Percentiles rank a stretch among this genome's conserved stretches.
Conservation (phyloP, 1,140 invertebrate genomes). For the Drosophila sulfurigaster region DNA sequence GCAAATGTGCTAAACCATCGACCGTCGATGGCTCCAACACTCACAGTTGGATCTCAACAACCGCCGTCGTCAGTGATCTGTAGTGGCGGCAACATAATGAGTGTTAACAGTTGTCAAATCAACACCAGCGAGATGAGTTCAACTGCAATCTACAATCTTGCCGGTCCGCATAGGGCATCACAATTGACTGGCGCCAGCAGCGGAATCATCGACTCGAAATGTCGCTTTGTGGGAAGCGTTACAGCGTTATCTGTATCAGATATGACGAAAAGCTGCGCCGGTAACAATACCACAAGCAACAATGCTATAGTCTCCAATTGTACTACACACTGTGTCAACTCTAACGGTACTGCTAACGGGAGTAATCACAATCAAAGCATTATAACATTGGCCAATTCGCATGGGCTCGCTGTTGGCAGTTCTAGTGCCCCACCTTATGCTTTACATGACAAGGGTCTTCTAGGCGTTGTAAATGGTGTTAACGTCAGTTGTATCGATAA, state of each 20-base stretch:
- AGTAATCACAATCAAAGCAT: conserved; percentile 32
- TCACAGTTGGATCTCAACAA: conserved; percentile 35
- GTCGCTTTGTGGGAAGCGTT: conserved; percentile 39
- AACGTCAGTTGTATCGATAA: conserved; percentile 57
- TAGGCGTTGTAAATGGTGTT: conserved; percentile 46
- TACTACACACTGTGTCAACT: conserved; percentile 10
- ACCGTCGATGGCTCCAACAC: conserved; percentile 20
- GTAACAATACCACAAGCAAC: neutral
- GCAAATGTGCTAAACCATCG: conserved; percentile 57
- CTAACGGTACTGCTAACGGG: conserved; percentile 7
- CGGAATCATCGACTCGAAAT: conserved; percentile 43
- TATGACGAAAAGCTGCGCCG: conserved; percentile 32
- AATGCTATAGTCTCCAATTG: neutral
- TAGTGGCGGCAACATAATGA: conserved; percentile 54
- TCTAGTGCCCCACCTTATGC: conserved; percentile 36
- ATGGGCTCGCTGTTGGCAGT: conserved; percentile 37
- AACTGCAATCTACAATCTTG: conserved; percentile 54
- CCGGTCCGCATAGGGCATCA: conserved; percentile 31
- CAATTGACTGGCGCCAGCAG: conserved; percentile 21
- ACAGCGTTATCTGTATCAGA: conserved; percentile 29
- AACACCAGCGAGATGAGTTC: conserved; percentile 46
- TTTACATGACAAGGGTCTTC: conserved; percentile 53
- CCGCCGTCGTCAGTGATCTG: conserved; percentile 61
- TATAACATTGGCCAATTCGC: conserved; percentile 47
- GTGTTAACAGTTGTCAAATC: conserved; percentile 49